phyloP scores from a whole-genome alignment of 2,888 invertebrate species.

The Oasisia sp. region DNA sequence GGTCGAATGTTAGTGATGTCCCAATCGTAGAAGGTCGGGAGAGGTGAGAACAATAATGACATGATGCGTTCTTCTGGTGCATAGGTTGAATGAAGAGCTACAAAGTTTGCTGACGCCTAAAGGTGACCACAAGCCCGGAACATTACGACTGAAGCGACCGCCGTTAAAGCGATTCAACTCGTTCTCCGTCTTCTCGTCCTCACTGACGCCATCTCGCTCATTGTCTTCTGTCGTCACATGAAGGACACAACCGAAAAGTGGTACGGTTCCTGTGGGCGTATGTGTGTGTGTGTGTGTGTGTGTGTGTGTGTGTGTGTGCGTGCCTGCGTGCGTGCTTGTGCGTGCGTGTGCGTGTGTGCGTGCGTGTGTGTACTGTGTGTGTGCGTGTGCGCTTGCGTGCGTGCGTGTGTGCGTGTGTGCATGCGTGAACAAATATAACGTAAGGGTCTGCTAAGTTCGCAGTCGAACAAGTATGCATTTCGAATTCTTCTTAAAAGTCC shows the following conservation, averaged over 20 bases:
- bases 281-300: no score
- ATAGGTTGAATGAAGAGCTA: not conserved
- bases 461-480: no score
- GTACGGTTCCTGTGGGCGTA: not conserved
- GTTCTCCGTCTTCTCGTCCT: slow-evolving; percentile 19
- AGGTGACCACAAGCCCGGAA: not conserved
- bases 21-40: no score
- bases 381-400: no score
- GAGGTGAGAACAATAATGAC: no score
- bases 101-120: not conserved
- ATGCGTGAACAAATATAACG: no score
- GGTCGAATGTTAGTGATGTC: no score
- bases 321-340: no score
- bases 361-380: not conserved
- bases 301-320: no score
- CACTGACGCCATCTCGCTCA: not conserved
- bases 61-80: not conserved
- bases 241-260: not conserved
- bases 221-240: not conserved
- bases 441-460: no score
- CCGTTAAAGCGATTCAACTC: slow-evolving; percentile 24
- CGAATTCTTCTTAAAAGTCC: no score
- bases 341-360: not conserved
- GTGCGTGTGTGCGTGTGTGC: no score
- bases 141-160: slow-evolving; percentile 18